These are phyloP conservation scores for Darevskia mixta DNA, from an alignment of 2,797 vertebrate genomes.

Conservation along the genomic window DNA sequence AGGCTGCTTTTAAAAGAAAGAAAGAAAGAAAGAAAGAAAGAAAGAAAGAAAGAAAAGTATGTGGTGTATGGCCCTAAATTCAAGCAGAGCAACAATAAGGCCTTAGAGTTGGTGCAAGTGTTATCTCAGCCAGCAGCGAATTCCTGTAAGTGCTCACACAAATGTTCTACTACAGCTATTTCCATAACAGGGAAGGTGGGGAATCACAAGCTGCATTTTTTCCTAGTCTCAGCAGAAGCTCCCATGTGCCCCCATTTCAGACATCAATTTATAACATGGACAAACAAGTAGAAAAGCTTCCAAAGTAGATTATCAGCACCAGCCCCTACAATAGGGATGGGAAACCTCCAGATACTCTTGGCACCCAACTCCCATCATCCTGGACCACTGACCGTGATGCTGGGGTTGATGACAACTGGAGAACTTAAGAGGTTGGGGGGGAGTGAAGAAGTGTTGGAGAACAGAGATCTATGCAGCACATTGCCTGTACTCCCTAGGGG, in stretches of 20 bases:
- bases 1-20: neutral
- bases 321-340: neutral
- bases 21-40: neutral
- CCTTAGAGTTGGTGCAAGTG: neutral
- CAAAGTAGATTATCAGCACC: neutral
- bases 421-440: too few species aligned
- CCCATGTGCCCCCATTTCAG: too few species aligned
- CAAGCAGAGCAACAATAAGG: too few species aligned
- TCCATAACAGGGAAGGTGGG: neutral
- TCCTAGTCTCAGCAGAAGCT: neutral
- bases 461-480: neutral
- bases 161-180: neutral
- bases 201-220: neutral
- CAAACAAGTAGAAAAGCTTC: neutral
- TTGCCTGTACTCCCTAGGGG: neutral
- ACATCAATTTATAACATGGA: neutral
- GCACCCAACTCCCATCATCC: neutral
- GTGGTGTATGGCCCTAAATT: neutral
- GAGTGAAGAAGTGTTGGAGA: neutral
- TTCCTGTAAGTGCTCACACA: neutral
- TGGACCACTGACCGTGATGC: neutral
- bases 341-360: neutral
- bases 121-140: neutral
- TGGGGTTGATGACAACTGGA: neutral
- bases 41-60: too few species aligned